A percentile compares a stretch with the other conserved stretches of the same genome.
Conservation (phyloP, 2,888 invertebrate genomes). For the Reticulitermes lucifugus region DNA sequence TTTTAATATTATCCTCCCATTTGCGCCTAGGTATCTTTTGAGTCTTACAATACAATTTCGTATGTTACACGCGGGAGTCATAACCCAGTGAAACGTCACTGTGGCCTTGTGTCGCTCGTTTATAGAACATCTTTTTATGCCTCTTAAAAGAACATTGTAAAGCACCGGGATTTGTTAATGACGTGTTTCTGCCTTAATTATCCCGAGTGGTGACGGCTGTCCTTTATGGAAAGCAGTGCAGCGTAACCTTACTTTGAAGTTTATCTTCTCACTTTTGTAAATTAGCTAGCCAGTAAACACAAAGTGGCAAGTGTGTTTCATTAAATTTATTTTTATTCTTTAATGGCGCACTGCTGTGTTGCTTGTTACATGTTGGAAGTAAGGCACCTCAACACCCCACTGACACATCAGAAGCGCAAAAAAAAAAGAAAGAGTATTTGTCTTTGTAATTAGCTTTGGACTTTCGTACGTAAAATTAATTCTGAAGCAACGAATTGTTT, state of each 20-base stretch:
- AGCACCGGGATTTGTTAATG: neutral
- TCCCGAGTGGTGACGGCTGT: neutral
- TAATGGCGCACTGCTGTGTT: neutral
- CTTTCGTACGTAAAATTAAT: too few relatives aligned
- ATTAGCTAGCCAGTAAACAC: too few relatives aligned
- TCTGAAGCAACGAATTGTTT: too few relatives aligned
- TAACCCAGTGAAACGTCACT: too few relatives aligned
- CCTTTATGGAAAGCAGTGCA: neutral
- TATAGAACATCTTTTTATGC: neutral
- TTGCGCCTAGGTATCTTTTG: too few relatives aligned
- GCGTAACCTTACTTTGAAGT: neutral
- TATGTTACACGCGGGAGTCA: too few relatives aligned
- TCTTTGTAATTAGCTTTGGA: too few relatives aligned
- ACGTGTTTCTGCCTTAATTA: neutral
- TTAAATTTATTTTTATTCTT: neutral
- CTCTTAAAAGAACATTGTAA: neutral
- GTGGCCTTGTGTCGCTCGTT: too few relatives aligned
- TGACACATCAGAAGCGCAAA: neutral
- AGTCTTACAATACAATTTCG: too few relatives aligned
- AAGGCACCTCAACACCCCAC: neutral
- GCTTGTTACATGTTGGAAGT: neutral
- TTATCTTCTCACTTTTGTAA: neutral
- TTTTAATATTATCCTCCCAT: too few relatives aligned
- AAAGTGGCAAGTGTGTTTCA: neutral
- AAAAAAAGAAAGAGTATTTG: neutral